A percentile compares a stretch with the other conserved stretches of the same genome.
These are phyloP conservation scores for Holocentrus rufus DNA, from an alignment of 2,797 vertebrate species.

Conservation along the genomic window DNA sequence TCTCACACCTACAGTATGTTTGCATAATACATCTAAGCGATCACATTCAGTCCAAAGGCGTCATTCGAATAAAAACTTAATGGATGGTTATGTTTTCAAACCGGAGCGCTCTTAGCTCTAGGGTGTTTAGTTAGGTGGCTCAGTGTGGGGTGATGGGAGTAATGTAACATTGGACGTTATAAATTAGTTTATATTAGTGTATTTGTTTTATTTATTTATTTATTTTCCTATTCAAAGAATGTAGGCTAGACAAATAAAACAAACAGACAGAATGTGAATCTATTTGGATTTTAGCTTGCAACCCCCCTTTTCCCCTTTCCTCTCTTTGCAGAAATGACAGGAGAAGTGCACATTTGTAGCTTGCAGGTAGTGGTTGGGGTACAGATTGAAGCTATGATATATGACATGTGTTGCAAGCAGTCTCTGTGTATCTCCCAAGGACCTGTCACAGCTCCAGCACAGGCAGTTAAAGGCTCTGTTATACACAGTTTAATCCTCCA, in stretches of 20 bases:
- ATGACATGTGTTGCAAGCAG: conserved; percentile 85
- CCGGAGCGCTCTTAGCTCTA: conserved; percentile 48
- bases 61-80: conserved; percentile 39
- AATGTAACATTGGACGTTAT: conserved; percentile 60
- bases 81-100: conserved; percentile 59
- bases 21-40: conserved; percentile 36
- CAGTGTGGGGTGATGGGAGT: neutral
- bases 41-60: conserved; percentile 32
- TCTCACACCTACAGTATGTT: conserved; percentile 31
- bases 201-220: conserved; percentile 30
- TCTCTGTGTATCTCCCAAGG: conserved; percentile 83
- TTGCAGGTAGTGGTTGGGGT: conserved; percentile 83
- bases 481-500: conserved; percentile 77
- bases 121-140: conserved; percentile 38
- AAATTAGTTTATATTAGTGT: conserved; percentile 51
- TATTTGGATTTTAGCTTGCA: conserved; percentile 72
- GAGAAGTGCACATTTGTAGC: conserved; percentile 83
- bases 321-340: conserved; percentile 75
- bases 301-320: conserved; percentile 48
- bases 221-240: conserved; percentile 57
- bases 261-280: conserved; percentile 78
- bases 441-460: conserved; percentile 79
- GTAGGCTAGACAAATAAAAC: conserved; percentile 52
- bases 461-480: conserved; percentile 79
- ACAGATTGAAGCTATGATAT: conserved; percentile 85